These are phyloP conservation scores for Lepilemur septentrionalis DNA, from an alignment of 2,797 vertebrate genomes.

Conservation along the genomic window DNA sequence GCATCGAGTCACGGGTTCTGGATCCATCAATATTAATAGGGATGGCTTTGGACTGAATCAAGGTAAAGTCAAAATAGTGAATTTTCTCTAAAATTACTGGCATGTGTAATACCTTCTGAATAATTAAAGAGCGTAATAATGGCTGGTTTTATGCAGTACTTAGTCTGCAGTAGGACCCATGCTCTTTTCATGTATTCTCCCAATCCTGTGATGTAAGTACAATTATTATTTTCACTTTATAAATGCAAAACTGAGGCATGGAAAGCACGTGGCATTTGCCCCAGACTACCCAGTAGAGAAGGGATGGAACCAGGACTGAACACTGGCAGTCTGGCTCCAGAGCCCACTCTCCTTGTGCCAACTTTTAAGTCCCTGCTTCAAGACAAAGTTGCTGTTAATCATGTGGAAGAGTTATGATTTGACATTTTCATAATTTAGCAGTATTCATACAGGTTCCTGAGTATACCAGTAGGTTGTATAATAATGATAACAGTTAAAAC, in stretches of 20 bases:
- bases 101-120: neutral
- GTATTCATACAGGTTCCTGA: neutral
- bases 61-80: constrained; percentile 83
- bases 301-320: neutral
- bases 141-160: neutral
- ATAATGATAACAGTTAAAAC: neutral
- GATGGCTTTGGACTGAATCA: constrained; percentile 88
- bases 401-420: neutral
- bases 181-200: neutral
- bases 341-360: neutral
- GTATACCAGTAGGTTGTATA: neutral
- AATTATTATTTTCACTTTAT: neutral
- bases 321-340: neutral
- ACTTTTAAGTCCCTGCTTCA: neutral
- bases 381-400: neutral
- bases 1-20: constrained; percentile 91
- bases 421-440: neutral
- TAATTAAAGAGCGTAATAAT: neutral
- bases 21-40: constrained; percentile 84
- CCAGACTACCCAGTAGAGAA: neutral
- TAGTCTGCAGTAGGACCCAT: neutral
- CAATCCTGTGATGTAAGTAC: neutral
- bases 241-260: neutral
- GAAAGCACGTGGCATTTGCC: neutral
- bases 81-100: neutral